Percentiles rank a stretch among this genome's conserved stretches.
phyloP scores from a whole-genome alignment of 2,797 vertebrate genomes.

The Eleutherodactylus coqui region DNA sequence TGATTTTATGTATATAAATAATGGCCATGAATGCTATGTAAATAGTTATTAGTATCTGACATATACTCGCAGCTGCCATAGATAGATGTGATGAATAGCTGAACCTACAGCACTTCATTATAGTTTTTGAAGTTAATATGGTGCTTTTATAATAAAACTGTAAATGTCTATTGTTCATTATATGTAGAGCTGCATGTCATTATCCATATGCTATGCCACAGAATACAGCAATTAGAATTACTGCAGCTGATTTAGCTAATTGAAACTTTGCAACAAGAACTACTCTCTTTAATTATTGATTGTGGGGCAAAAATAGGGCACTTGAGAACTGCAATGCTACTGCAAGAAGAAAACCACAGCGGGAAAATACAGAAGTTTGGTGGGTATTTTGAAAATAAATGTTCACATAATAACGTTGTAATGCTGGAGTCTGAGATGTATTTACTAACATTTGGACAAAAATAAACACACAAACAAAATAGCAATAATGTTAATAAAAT shows the following conservation, averaged over 20 bases:
- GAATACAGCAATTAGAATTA: neutral
- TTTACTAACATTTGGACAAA: too few relatives aligned
- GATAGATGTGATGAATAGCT: conserved; percentile 1
- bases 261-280: neutral
- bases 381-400: neutral
- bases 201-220: neutral
- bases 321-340: too few relatives aligned
- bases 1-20: conserved; percentile 74
- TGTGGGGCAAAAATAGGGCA: neutral
- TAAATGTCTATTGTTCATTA: neutral
- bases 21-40: conserved; percentile 70
- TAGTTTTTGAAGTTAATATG: neutral
- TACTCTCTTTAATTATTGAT: neutral
- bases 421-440: too few relatives aligned
- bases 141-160: neutral
- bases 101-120: neutral
- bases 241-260: neutral
- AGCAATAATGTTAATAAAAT: too few relatives aligned
- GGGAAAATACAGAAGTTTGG: too few relatives aligned
- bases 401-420: too few relatives aligned
- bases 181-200: too few relatives aligned
- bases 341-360: neutral
- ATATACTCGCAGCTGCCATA: conserved; percentile 6
- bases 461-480: too few relatives aligned
- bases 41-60: conserved; percentile 70